Evolutionary conservation across 2,113 vertebrate species (phyloP).

Genomic region (Natator depressus): DNA sequence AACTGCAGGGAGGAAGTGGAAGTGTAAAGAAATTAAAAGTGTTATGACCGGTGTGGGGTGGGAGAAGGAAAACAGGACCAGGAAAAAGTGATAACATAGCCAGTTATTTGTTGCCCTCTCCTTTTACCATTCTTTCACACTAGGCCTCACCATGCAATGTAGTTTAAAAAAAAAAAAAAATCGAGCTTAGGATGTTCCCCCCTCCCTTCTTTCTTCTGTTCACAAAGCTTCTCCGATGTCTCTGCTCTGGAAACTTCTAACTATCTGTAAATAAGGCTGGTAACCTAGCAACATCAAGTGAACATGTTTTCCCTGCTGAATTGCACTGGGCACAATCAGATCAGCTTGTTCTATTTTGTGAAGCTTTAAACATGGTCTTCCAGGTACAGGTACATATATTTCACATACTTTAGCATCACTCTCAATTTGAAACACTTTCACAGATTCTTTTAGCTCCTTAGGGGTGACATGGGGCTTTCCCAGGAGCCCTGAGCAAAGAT

Average conservation of each 20-base stretch:
- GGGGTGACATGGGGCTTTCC: background rate
- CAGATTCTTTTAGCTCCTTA: background rate
- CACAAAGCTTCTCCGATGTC: constrained; percentile 45
- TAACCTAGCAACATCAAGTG: constrained; percentile 75
- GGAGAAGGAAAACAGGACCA: background rate
- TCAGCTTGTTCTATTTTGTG: constrained; percentile 44
- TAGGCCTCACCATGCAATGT: background rate
- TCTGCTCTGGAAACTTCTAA: constrained; percentile 63
- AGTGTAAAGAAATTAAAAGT: constrained; percentile 3
- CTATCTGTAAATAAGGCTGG: constrained; percentile 74
- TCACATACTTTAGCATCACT: background rate
- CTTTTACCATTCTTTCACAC: background rate
- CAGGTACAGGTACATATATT: constrained; percentile 18
- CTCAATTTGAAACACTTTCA: background rate
- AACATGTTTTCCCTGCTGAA: constrained; percentile 60
- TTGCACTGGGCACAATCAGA: constrained; percentile 64
- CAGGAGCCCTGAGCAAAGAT: background rate
- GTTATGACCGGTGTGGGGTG: background rate
- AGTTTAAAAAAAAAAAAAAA: constrained; percentile 27
- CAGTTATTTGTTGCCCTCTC: background rate
- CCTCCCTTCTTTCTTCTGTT: constrained; percentile 25
- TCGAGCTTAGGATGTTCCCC: constrained; percentile 36
- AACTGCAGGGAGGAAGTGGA: background rate
- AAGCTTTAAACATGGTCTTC: background rate
- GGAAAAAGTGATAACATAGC: background rate